Evolutionary conservation across 1,140 invertebrate genomes (phyloP).

Genomic region (Ladona fulva): DNA sequence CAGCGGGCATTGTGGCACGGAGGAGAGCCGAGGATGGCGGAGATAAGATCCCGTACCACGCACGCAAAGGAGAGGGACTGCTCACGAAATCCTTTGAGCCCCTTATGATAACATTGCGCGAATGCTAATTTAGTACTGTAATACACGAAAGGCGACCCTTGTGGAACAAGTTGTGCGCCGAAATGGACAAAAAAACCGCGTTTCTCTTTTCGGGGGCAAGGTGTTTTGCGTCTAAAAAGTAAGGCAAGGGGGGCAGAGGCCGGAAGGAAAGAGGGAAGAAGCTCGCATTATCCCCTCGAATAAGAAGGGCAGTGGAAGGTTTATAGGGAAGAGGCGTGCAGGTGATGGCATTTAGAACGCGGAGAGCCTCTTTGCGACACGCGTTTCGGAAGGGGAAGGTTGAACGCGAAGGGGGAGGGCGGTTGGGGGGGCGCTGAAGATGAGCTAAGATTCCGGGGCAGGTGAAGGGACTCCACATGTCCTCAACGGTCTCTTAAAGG

Average conservation of each 20-base stretch:
- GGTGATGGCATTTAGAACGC: neutral
- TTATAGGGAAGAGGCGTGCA: neutral
- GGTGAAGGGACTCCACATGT: neutral
- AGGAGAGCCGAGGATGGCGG: no score
- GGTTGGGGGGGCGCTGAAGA: neutral
- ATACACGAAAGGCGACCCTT: neutral
- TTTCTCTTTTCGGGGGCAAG: neutral
- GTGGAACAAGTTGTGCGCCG: neutral
- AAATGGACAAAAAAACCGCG: neutral
- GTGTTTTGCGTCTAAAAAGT: neutral
- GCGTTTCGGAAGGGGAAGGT: neutral
- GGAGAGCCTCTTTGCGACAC: neutral
- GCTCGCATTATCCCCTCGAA: neutral
- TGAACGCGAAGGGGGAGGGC: neutral
- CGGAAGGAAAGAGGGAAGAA: neutral
- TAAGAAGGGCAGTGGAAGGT: neutral
- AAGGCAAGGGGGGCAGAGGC: neutral
- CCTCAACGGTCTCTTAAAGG: neutral
- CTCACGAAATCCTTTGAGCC: neutral
- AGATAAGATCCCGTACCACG: no score
- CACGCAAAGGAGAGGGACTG: no score
- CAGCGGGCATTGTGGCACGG: no score
- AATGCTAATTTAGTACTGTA: neutral
- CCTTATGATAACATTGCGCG: neutral
- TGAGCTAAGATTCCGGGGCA: constrained; percentile 7